These are phyloP conservation scores for Aplysia californica DNA, from an alignment of 1,140 invertebrate genomes.

Conservation along the genomic window DNA sequence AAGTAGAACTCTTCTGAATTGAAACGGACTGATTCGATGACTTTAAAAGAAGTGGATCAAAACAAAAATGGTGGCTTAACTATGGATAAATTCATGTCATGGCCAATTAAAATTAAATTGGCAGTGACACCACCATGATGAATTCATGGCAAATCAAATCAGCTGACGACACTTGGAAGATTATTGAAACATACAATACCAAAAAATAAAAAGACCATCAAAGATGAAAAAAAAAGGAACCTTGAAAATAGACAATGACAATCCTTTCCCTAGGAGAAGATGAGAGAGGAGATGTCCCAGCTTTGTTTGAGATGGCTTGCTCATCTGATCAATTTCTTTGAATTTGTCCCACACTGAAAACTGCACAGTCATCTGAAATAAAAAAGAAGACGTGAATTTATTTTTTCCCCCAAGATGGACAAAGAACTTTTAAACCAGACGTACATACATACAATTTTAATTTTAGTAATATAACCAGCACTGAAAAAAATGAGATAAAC, in stretches of 20 bases:
- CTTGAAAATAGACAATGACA: conserved; percentile 88
- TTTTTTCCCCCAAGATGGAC: background rate
- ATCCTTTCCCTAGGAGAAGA: conserved; percentile 81
- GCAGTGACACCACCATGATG: background rate
- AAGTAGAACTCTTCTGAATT: no score
- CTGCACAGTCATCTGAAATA: conserved; percentile 84
- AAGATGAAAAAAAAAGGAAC: conserved; percentile 68
- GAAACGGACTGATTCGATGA: background rate
- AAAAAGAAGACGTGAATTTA: background rate
- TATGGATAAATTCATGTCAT: background rate
- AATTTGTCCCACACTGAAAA: conserved; percentile 93
- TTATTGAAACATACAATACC: background rate
- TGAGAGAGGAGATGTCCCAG: conserved; percentile 83
- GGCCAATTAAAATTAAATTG: background rate
- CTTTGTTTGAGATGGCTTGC: conserved; percentile 77
- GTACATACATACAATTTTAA: background rate
- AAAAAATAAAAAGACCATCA: background rate
- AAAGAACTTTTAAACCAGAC: background rate
- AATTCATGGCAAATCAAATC: background rate
- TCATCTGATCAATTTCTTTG: conserved; percentile 79
- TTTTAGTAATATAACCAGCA: background rate
- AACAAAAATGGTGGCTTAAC: background rate
- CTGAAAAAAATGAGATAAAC: background rate
- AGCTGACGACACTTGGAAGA: background rate
- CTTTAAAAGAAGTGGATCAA: background rate